Evolutionary conservation across 2,888 invertebrate genomes (phyloP).

Genomic region (Digitonthophagus gazella): DNA sequence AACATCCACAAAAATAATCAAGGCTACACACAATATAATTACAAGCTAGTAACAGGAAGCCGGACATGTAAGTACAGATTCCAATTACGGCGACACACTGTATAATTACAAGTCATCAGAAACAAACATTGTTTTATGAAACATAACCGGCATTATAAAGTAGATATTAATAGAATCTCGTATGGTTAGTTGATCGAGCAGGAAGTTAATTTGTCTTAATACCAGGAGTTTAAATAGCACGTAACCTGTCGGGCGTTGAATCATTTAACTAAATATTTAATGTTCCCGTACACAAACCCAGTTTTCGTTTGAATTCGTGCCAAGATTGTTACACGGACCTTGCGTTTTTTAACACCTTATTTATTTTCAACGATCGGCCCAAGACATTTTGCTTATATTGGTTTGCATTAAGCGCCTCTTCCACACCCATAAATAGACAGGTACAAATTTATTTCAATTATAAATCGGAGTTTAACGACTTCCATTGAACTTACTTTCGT

Average conservation of each 20-base stretch:
- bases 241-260: neutral
- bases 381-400: neutral
- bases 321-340: neutral
- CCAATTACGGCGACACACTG: neutral
- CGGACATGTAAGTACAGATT: neutral
- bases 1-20: neutral
- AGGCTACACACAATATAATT: neutral
- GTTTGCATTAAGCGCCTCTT: neutral
- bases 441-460: neutral
- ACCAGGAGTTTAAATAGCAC: neutral
- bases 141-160: too few species aligned
- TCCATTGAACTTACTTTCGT: neutral
- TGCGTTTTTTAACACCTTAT: neutral
- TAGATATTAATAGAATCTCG: neutral
- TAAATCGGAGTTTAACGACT: neutral
- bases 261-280: neutral
- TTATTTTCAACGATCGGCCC: neutral
- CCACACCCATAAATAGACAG: neutral
- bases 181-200: neutral
- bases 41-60: neutral
- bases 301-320: neutral
- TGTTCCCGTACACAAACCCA: neutral
- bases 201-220: neutral
- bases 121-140: too few species aligned
- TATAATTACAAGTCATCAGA: neutral